Percentiles rank a stretch among this genome's conserved stretches.
These are phyloP conservation scores for Corydoras maculifer DNA, from an alignment of 2,113 vertebrate species.

Conservation along the genomic window DNA sequence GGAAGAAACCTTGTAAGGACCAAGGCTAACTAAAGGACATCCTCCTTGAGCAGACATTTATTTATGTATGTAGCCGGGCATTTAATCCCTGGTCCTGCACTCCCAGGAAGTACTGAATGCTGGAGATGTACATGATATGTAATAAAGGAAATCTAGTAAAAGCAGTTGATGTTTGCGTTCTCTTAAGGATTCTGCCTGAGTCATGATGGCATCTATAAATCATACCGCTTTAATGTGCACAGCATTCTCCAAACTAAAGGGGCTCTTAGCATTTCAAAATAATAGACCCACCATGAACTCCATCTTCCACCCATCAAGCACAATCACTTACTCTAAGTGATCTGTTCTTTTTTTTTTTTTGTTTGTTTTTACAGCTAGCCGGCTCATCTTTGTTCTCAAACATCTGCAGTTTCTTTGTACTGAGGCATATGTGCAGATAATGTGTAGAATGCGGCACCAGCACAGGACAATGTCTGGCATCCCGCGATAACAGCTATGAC, in stretches of 20 bases:
- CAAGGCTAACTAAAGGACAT: too few relatives aligned
- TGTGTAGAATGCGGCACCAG: constrained; percentile 1
- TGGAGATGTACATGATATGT: too few relatives aligned
- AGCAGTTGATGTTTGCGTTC: too few relatives aligned
- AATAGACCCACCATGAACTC: background rate
- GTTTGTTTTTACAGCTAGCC: background rate
- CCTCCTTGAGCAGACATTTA: too few relatives aligned
- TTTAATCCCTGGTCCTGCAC: too few relatives aligned
- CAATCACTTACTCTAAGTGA: background rate
- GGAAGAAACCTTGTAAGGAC: too few relatives aligned
- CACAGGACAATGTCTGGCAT: constrained; percentile 5
- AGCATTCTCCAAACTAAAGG: background rate
- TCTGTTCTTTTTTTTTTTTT: background rate
- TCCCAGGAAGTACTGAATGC: too few relatives aligned
- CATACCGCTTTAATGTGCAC: background rate
- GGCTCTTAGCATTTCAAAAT: background rate
- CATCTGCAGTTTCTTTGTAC: background rate
- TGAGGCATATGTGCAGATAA: constrained; percentile 9
- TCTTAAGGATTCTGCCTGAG: background rate
- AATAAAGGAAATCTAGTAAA: too few relatives aligned
- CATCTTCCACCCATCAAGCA: background rate
- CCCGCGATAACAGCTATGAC: constrained; percentile 11
- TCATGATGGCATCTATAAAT: background rate
- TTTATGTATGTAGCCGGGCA: too few relatives aligned
- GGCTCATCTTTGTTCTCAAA: constrained; percentile 7